A percentile compares a stretch with the other conserved stretches of the same genome.
Evolutionary conservation across 2,113 vertebrate species (phyloP).

Genomic region (Engraulis encrasicolus): DNA sequence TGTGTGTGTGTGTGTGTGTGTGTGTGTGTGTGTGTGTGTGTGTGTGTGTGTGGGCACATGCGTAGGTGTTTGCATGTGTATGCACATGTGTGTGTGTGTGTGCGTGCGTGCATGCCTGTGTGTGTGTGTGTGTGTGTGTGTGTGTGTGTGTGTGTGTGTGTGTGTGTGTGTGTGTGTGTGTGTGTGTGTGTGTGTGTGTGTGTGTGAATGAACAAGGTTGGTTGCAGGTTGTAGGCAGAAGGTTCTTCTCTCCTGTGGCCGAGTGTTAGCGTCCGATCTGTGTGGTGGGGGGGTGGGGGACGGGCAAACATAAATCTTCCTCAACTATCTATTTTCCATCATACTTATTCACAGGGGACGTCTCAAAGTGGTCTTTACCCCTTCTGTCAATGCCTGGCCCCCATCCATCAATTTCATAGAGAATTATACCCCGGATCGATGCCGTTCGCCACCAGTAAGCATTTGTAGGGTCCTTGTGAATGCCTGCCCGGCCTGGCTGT

Average conservation of each 20-base stretch:
- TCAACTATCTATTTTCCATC: slow-evolving; percentile 82
- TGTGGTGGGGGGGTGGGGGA: slow-evolving; percentile 61
- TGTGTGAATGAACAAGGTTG: neutral
- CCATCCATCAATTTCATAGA: slow-evolving; percentile 92
- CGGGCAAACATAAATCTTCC: slow-evolving; percentile 82
- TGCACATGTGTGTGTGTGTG: neutral
- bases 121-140: slow-evolving; percentile 4
- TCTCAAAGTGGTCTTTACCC: slow-evolving; percentile 87
- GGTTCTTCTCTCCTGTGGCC: neutral
- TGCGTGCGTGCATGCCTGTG: neutral
- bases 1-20: no score
- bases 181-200: slow-evolving; percentile 4
- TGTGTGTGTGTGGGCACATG: no score
- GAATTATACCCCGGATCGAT: slow-evolving; percentile 91
- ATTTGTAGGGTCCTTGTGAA: slow-evolving; percentile 74
- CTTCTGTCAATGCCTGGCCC: slow-evolving; percentile 87
- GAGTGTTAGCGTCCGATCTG: slow-evolving; percentile 55
- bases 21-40: neutral
- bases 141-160: neutral
- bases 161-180: neutral
- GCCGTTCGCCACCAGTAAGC: slow-evolving; percentile 84
- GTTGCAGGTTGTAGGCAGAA: neutral
- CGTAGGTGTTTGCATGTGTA: no score
- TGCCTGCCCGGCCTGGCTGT: slow-evolving; percentile 64
- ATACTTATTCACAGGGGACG: slow-evolving; percentile 83